Percentiles rank a stretch among this genome's conserved stretches.
Evolutionary conservation across 2,113 vertebrate species (phyloP).

Genomic region (Halichoeres trimaculatus): DNA sequence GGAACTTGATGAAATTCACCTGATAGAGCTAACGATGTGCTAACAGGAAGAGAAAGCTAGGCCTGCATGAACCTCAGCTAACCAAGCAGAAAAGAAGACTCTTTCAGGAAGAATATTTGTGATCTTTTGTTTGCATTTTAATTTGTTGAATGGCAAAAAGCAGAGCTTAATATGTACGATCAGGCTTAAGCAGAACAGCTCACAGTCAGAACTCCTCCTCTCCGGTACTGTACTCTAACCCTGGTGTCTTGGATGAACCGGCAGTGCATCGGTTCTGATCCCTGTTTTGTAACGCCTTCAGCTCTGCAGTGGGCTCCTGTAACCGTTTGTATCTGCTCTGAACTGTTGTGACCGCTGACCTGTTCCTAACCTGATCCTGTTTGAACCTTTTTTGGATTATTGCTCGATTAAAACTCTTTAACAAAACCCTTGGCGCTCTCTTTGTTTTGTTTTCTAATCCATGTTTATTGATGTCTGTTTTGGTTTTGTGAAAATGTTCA

Average conservation of each 20-base stretch:
- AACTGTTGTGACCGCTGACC: constrained; percentile 56
- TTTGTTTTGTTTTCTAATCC: constrained; percentile 52
- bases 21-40: constrained; percentile 15
- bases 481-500: constrained; percentile 16
- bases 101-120: constrained; percentile 3
- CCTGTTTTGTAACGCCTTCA: constrained; percentile 49
- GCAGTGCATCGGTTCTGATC: constrained; percentile 30
- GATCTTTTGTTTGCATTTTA: constrained; percentile 27
- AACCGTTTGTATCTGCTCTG: constrained; percentile 57
- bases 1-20: constrained; percentile 41
- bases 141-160: constrained; percentile 22
- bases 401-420: constrained; percentile 84
- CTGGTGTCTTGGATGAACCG: constrained; percentile 63
- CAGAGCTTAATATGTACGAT: constrained; percentile 5
- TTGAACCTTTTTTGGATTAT: constrained; percentile 61
- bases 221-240: constrained; percentile 45
- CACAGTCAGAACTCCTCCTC: constrained; percentile 23
- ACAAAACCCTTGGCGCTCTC: constrained; percentile 58
- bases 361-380: constrained; percentile 74
- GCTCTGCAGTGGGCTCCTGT: constrained; percentile 53
- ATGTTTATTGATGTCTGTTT: constrained; percentile 4
- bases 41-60: constrained; percentile 34
- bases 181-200: constrained; percentile 38
- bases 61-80: constrained; percentile 32
- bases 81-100: constrained; percentile 26